phyloP scores from a whole-genome alignment of 2,113 vertebrate species.

The Nibea albiflora region DNA sequence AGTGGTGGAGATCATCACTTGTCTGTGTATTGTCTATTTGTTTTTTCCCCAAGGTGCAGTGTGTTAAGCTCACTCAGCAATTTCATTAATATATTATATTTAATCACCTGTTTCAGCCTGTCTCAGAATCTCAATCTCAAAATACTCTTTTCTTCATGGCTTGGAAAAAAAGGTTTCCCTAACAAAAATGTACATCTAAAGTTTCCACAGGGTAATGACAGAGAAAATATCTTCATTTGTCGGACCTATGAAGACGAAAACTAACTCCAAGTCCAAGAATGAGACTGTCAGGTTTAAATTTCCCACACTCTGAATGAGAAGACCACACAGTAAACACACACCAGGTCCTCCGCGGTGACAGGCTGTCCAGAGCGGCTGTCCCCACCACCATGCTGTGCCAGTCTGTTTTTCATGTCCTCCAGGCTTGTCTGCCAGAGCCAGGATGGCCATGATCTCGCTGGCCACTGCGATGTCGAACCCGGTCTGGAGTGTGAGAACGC shows the following conservation, averaged over 20 bases:
- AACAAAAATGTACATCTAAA: background rate
- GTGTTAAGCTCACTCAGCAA: too few species aligned
- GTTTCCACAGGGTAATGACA: background rate
- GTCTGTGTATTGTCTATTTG: too few species aligned
- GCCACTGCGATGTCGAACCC: slow-evolving; percentile 98
- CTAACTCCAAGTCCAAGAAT: background rate
- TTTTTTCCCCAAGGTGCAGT: too few species aligned
- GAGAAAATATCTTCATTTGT: background rate
- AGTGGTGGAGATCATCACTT: background rate
- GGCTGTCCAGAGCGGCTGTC: slow-evolving; percentile 89
- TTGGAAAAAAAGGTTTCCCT: background rate
- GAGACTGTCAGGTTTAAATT: slow-evolving; percentile 17
- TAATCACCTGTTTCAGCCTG: background rate
- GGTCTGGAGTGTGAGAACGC: slow-evolving; percentile 80
- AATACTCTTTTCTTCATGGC: background rate
- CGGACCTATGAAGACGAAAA: background rate
- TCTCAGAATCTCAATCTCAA: background rate
- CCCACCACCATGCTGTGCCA: slow-evolving; percentile 95
- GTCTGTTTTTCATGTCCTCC: slow-evolving; percentile 91
- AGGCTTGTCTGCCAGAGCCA: slow-evolving; percentile 91
- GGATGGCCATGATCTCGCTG: slow-evolving; percentile 99
- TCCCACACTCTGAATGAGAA: slow-evolving; percentile 26
- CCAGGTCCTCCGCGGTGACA: slow-evolving; percentile 94
- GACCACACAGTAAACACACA: slow-evolving; percentile 54
- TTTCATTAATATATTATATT: background rate